Conservation (phyloP, 2,797 vertebrate genomes). For the Melanotaenia maccullochi region DNA sequence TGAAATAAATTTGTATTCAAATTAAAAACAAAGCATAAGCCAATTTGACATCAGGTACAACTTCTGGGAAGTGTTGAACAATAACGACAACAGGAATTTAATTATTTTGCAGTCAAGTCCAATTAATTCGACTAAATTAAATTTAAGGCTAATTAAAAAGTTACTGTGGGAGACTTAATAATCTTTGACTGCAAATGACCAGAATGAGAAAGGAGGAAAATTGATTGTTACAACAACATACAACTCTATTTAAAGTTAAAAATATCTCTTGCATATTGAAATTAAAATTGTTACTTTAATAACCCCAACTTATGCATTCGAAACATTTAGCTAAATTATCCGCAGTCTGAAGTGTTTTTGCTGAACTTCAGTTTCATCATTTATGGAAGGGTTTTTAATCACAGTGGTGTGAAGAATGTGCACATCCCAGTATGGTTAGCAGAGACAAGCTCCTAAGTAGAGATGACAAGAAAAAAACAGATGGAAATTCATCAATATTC, state of each 20-base stretch:
- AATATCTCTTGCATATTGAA: background rate
- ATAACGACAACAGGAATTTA: slow-evolving; percentile 35
- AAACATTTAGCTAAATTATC: too few relatives aligned
- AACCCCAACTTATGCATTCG: too few relatives aligned
- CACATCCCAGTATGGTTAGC: too few relatives aligned
- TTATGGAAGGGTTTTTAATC: too few relatives aligned
- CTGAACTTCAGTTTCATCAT: too few relatives aligned
- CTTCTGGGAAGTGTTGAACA: slow-evolving; percentile 1
- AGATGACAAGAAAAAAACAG: too few relatives aligned
- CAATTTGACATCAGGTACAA: slow-evolving; percentile 11
- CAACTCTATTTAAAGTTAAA: background rate
- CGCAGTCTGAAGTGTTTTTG: too few relatives aligned
- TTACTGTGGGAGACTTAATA: slow-evolving; percentile 19
- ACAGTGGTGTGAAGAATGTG: too few relatives aligned
- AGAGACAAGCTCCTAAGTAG: too few relatives aligned
- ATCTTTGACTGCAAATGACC: slow-evolving; percentile 20
- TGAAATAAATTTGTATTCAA: slow-evolving; percentile 35
- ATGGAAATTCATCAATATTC: too few relatives aligned
- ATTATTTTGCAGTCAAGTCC: slow-evolving; percentile 29
- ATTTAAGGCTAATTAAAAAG: slow-evolving; percentile 51
- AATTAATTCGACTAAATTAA: slow-evolving; percentile 40
- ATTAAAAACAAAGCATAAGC: slow-evolving; percentile 17
- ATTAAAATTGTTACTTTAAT: too few relatives aligned
- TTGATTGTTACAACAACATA: background rate
- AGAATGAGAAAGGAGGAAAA: slow-evolving; percentile 13